phyloP scores from a whole-genome alignment of 2,113 vertebrate species.

The Barnardius zonarius region DNA sequence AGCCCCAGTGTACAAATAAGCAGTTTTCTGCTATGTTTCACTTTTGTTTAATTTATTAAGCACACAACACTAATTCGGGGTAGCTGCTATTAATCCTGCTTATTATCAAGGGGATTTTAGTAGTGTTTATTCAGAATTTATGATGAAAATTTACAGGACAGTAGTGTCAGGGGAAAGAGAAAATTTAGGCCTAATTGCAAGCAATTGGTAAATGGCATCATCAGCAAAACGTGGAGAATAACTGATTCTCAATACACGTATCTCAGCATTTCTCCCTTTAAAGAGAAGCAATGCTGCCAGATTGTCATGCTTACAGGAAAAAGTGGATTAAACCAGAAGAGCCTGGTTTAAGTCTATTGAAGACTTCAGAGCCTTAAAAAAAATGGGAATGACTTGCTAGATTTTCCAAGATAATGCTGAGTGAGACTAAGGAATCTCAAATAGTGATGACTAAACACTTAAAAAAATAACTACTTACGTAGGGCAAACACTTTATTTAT shows the following conservation, averaged over 20 bases:
- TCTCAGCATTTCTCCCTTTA: conserved; percentile 10
- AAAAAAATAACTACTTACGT: background rate
- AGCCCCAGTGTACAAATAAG: background rate
- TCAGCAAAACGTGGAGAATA: conserved; percentile 6
- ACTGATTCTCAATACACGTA: background rate
- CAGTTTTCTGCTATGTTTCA: background rate
- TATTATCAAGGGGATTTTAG: conserved; percentile 12
- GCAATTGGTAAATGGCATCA: conserved; percentile 23
- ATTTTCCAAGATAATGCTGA: background rate
- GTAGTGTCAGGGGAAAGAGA: background rate
- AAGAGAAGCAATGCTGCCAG: background rate
- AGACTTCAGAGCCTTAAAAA: background rate
- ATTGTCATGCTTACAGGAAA: background rate
- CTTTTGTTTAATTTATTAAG: conserved; percentile 17
- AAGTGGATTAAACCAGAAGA: background rate
- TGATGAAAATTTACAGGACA: conserved; percentile 10
- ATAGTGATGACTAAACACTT: background rate
- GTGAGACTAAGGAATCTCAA: background rate
- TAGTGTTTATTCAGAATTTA: conserved; percentile 22
- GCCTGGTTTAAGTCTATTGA: background rate
- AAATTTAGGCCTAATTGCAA: conserved; percentile 25
- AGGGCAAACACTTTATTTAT: background rate
- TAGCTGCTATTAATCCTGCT: background rate
- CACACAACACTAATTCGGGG: background rate
- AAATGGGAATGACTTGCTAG: background rate